A percentile compares a stretch with the other conserved stretches of the same genome.
Conservation (phyloP, 2,888 invertebrate genomes). For the Glyphotaelius pellucidus region DNA sequence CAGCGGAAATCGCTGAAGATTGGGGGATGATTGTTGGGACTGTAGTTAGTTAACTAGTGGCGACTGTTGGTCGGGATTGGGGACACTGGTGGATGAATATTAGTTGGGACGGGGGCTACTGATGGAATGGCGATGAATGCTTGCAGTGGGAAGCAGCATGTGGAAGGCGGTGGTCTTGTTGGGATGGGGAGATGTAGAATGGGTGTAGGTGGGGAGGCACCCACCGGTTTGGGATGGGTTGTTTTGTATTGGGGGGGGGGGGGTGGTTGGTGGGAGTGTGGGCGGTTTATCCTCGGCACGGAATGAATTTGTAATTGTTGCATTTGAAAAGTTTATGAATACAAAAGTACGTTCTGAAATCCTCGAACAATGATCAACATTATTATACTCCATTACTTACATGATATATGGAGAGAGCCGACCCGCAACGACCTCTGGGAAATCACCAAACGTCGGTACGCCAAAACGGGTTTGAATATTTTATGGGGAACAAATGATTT, state of each 20-base stretch:
- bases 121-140: too few relatives aligned
- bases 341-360: conserved; percentile 38
- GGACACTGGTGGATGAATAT: too few relatives aligned
- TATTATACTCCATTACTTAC: conserved; percentile 50
- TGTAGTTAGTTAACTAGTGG: too few relatives aligned
- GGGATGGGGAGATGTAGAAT: not conserved
- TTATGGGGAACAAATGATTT: conserved; percentile 50
- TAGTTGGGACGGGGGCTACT: too few relatives aligned
- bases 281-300: not conserved
- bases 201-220: not conserved
- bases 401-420: conserved; percentile 42
- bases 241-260: not conserved
- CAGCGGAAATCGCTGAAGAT: not conserved
- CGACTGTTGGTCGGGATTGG: too few relatives aligned
- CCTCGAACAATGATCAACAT: conserved; percentile 47
- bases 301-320: conserved; percentile 56
- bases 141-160: too few relatives aligned
- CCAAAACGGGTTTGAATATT: conserved; percentile 49
- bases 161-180: not conserved
- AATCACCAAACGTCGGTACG: conserved; percentile 42
- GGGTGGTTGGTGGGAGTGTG: too few relatives aligned
- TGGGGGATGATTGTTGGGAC: not conserved
- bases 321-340: conserved; percentile 57
- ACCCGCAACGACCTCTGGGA: conserved; percentile 37
- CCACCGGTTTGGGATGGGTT: not conserved